Evolutionary conservation across 2,888 invertebrate species (phyloP).

Genomic region (Drosophila mulleri): DNA sequence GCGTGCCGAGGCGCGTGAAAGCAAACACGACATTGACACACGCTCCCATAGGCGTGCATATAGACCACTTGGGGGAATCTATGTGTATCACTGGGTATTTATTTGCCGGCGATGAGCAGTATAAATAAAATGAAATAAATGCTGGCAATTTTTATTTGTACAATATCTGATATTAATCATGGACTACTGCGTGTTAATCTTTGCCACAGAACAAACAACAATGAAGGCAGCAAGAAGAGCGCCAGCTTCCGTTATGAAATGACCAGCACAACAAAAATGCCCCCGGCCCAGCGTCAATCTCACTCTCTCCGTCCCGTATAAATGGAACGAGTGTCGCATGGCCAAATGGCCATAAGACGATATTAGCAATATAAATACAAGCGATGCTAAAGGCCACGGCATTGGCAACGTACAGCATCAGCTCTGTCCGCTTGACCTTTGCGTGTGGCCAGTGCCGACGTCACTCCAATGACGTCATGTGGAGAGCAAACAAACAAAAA

Average conservation of each 20-base stretch:
- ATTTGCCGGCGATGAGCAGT: conserved; percentile 37
- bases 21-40: conserved; percentile 50
- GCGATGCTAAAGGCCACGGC: conserved; percentile 50
- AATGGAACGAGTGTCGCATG: conserved; percentile 39
- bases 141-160: conserved; percentile 68
- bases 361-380: conserved; percentile 50
- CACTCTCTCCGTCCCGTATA: conserved; percentile 3
- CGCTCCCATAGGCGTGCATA: conserved; percentile 5
- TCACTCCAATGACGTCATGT: conserved; percentile 69
- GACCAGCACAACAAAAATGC: conserved; percentile 37
- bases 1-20: conserved; percentile 30
- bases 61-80: conserved; percentile 9
- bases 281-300: conserved; percentile 19
- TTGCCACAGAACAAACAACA: conserved; percentile 60
- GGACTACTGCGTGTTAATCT: conserved; percentile 65
- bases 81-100: conserved; percentile 36
- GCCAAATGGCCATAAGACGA: conserved; percentile 48
- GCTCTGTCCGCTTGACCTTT: conserved; percentile 60
- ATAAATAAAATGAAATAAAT: conserved; percentile 56
- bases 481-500: conserved; percentile 53
- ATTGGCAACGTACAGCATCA: conserved; percentile 25
- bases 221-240: conserved; percentile 13
- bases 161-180: conserved; percentile 71
- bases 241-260: conserved; percentile 65
- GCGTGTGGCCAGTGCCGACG: conserved; percentile 36